These are phyloP conservation scores for Tribolium madens DNA, from an alignment of 1,140 invertebrate species.

Conservation along the genomic window DNA sequence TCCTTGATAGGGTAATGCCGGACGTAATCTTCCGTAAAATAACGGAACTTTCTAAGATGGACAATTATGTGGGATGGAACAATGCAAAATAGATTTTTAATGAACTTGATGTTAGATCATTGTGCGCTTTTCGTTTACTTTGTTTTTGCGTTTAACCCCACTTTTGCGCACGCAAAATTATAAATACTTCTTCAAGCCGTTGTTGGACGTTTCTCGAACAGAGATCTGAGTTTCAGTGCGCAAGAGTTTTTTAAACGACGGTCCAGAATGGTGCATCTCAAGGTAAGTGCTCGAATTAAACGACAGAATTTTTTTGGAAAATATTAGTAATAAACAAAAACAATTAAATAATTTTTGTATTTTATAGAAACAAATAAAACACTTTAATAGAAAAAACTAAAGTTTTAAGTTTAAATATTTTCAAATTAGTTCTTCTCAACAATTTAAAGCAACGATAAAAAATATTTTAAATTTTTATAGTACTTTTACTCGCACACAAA, in stretches of 20 bases:
- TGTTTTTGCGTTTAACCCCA: slow-evolving; percentile 26
- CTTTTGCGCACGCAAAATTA: slow-evolving; percentile 22
- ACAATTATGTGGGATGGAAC: slow-evolving; percentile 24
- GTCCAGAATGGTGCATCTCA: neutral
- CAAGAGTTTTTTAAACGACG: neutral
- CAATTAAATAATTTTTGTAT: too few relatives aligned
- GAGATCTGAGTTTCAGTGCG: neutral
- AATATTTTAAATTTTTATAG: too few relatives aligned
- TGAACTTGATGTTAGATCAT: neutral
- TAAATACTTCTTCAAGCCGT: slow-evolving; percentile 5
- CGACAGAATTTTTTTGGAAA: too few relatives aligned
- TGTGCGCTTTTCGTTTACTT: neutral
- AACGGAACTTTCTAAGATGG: slow-evolving; percentile 18
- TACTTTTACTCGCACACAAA: too few relatives aligned
- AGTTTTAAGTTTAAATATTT: too few relatives aligned
- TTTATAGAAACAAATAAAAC: too few relatives aligned
- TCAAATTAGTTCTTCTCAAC: too few relatives aligned
- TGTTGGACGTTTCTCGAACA: neutral
- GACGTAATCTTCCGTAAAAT: slow-evolving; percentile 21
- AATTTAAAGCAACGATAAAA: too few relatives aligned
- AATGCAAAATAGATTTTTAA: slow-evolving; percentile 28
- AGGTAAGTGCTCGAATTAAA: neutral
- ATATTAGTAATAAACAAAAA: too few relatives aligned
- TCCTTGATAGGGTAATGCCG: slow-evolving; percentile 22
- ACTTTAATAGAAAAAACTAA: too few relatives aligned